Evolutionary conservation across 2,113 vertebrate species (phyloP).

Genomic region (Chaetops frenatus): DNA sequence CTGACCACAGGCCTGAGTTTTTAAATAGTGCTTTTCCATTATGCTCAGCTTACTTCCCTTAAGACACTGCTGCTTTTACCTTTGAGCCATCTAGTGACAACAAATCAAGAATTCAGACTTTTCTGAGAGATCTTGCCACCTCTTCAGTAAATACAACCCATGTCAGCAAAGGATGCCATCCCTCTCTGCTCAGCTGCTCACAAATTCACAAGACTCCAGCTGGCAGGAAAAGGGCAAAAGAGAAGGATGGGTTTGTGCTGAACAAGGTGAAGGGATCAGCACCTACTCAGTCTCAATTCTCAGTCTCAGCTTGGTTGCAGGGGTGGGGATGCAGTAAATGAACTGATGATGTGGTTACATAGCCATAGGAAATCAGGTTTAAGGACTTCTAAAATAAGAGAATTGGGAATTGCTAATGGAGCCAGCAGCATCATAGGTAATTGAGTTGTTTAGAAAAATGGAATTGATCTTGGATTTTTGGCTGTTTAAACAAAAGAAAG

Average conservation of each 20-base stretch:
- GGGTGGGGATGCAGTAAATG: background rate
- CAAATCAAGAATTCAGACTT: background rate
- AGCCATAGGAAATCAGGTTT: background rate
- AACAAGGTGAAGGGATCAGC: background rate
- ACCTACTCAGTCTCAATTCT: background rate
- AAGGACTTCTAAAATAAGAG: background rate
- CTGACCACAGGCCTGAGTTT: background rate
- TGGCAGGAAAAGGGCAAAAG: rapidly evolving
- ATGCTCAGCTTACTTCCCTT: background rate
- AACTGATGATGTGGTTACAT: background rate
- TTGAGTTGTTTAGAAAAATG: background rate
- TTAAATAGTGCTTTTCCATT: background rate
- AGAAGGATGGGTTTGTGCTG: background rate
- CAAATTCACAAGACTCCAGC: background rate
- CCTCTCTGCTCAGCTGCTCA: background rate
- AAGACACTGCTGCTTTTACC: background rate
- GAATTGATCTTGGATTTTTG: background rate
- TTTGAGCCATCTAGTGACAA: background rate
- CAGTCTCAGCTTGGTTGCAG: background rate
- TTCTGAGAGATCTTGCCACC: background rate
- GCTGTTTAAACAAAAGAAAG: background rate
- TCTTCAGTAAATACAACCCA: background rate
- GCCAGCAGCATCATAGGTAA: background rate
- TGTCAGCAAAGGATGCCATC: background rate
- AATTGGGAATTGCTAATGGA: background rate